Conservation (phyloP, 2,113 vertebrate species). For the Hoplias malabaricus region DNA sequence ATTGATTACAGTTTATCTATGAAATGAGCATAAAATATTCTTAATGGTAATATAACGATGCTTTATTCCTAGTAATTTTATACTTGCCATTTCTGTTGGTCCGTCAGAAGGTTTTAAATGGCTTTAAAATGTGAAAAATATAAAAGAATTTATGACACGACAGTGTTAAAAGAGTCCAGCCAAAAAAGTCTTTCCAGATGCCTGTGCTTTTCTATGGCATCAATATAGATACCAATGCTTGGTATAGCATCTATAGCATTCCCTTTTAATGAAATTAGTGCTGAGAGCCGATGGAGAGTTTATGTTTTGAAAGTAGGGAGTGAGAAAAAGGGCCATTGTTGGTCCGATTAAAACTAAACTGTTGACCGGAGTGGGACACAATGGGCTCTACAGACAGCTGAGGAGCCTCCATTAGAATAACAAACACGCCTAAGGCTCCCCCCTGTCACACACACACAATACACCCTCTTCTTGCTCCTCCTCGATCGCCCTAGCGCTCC, state of each 20-base stretch:
- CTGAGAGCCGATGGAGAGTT: not conserved
- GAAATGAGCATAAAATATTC: too few species aligned
- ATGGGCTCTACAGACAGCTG: slow-evolving; percentile 47
- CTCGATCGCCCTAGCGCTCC: slow-evolving; percentile 6
- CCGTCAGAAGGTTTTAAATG: too few species aligned
- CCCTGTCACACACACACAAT: slow-evolving; percentile 47
- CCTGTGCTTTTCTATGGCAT: too few species aligned
- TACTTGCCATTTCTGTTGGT: too few species aligned
- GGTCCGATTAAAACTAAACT: slow-evolving; percentile 46
- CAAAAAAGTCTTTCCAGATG: too few species aligned
- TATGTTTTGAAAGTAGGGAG: not conserved
- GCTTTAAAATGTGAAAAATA: too few species aligned
- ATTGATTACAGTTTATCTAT: too few species aligned
- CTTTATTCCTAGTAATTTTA: too few species aligned
- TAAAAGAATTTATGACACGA: too few species aligned
- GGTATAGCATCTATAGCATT: not conserved
- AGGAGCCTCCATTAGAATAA: slow-evolving; percentile 56
- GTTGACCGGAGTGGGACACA: slow-evolving; percentile 49
- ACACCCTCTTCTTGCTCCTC: slow-evolving; percentile 20
- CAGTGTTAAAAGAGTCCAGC: too few species aligned
- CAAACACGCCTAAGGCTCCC: slow-evolving; percentile 42
- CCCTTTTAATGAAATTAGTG: not conserved
- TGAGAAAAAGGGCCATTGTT: slow-evolving; percentile 34
- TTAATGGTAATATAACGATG: too few species aligned
- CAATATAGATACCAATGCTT: not conserved